Percentiles rank a stretch among this genome's conserved stretches.
Conservation (phyloP, 2,113 vertebrate genomes). For the Psilopsiagon aurifrons region DNA sequence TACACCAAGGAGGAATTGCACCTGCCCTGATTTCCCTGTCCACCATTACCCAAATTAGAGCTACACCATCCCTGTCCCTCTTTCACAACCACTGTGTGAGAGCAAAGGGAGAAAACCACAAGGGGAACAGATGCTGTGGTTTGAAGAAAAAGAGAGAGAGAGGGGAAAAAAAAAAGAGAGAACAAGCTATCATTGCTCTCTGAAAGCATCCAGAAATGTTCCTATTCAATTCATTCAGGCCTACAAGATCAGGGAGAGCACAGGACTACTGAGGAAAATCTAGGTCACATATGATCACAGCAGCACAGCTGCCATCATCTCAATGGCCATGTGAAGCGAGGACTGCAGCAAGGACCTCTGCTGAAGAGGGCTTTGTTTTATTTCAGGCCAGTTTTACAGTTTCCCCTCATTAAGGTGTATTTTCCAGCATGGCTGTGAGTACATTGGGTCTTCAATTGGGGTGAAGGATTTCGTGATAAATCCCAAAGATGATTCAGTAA, state of each 20-base stretch:
- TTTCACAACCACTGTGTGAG: constrained; percentile 6
- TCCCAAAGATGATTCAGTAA: constrained; percentile 26
- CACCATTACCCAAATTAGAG: constrained; percentile 56
- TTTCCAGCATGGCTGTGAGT: constrained; percentile 1
- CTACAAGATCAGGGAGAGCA: constrained; percentile 23
- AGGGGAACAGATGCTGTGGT: constrained; percentile 40
- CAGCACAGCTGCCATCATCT: constrained; percentile 15
- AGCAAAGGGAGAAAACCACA: constrained; percentile 54
- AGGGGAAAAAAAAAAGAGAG: not conserved
- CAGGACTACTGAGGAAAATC: constrained; percentile 35
- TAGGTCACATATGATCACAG: constrained; percentile 60
- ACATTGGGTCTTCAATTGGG: constrained; percentile 23
- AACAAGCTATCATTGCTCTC: constrained; percentile 37
- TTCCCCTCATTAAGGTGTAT: constrained; percentile 36
- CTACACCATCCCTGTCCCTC: constrained; percentile 8
- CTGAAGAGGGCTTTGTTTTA: not conserved
- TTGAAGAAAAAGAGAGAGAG: constrained; percentile 38
- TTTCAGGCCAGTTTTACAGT: not conserved
- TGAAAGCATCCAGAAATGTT: constrained; percentile 57
- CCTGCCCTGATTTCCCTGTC: constrained; percentile 55
- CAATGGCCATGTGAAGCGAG: constrained; percentile 26
- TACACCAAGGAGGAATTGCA: not conserved
- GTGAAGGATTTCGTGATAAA: constrained; percentile 22
- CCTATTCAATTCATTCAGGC: constrained; percentile 30
- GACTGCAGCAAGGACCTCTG: constrained; percentile 20